phyloP scores from a whole-genome alignment of 1,140 invertebrate genomes.

The Drosophila yakuba region DNA sequence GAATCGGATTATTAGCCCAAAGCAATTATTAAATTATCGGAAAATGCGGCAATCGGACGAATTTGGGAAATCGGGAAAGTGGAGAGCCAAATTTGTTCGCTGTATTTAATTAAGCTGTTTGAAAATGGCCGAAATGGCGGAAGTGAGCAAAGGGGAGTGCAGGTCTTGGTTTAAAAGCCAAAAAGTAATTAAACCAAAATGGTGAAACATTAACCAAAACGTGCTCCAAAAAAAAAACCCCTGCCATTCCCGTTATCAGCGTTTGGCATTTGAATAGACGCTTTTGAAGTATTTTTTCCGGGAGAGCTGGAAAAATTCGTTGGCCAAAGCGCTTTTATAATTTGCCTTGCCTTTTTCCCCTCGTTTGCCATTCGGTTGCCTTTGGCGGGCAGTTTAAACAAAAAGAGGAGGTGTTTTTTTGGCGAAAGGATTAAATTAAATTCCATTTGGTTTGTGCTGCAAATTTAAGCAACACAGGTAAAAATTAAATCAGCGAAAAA shows the following conservation, averaged over 20 bases:
- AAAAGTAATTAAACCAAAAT: slow-evolving; percentile 78
- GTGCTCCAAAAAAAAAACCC: slow-evolving; percentile 26
- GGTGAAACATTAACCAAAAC: slow-evolving; percentile 78
- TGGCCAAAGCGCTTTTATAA: slow-evolving; percentile 59
- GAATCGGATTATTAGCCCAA: slow-evolving; percentile 42
- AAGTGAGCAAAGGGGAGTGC: slow-evolving; percentile 22
- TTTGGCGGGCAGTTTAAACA: slow-evolving; percentile 41
- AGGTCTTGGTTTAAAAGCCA: slow-evolving; percentile 43
- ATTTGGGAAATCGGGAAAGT: too few relatives aligned
- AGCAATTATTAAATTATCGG: slow-evolving; percentile 51
- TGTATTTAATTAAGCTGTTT: slow-evolving; percentile 65
- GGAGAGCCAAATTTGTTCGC: not conserved
- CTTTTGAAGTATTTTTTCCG: slow-evolving; percentile 64
- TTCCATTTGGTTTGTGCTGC: slow-evolving; percentile 63
- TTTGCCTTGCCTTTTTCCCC: slow-evolving; percentile 19
- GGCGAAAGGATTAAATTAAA: slow-evolving; percentile 76
- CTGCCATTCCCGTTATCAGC: slow-evolving; percentile 14
- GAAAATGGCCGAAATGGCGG: not conserved
- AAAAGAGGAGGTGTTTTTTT: slow-evolving; percentile 50
- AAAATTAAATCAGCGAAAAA: slow-evolving; percentile 77
- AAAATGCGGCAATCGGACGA: slow-evolving; percentile 6
- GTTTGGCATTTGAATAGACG: slow-evolving; percentile 53
- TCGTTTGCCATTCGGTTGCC: slow-evolving; percentile 8
- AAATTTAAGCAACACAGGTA: slow-evolving; percentile 36
- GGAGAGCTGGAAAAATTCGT: slow-evolving; percentile 30